Percentiles rank a stretch among this genome's conserved stretches.
phyloP scores from a whole-genome alignment of 2,113 vertebrate genomes.

The Pangasianodon hypophthalmus region DNA sequence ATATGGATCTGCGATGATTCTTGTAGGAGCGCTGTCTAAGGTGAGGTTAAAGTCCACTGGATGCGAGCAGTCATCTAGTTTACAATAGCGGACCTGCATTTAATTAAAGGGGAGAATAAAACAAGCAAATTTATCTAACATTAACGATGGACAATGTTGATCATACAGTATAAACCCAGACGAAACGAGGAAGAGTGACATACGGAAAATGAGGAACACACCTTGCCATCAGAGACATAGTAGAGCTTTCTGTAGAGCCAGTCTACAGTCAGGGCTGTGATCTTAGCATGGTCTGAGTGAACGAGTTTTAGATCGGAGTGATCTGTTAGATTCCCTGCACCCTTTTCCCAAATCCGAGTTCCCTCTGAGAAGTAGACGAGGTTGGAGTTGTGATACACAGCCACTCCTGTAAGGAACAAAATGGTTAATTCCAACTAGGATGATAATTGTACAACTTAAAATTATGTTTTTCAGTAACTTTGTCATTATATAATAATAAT shows the following conservation, averaged over 20 bases:
- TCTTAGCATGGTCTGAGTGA: slow-evolving; percentile 65
- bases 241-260: slow-evolving; percentile 78
- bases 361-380: slow-evolving; percentile 77
- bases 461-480: background rate
- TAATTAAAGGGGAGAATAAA: background rate
- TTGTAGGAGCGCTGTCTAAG: slow-evolving; percentile 61
- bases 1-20: slow-evolving; percentile 75
- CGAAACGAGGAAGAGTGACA: background rate
- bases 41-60: slow-evolving; percentile 65
- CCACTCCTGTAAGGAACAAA: slow-evolving; percentile 68
- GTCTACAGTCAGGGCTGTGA: slow-evolving; percentile 74
- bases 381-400: slow-evolving; percentile 66
- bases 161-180: background rate
- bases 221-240: slow-evolving; percentile 75
- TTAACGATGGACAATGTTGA: background rate
- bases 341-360: slow-evolving; percentile 74
- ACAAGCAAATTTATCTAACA: background rate
- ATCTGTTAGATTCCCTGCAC: slow-evolving; percentile 65
- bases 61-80: slow-evolving; percentile 69
- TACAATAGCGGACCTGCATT: slow-evolving; percentile 69
- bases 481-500: too few relatives aligned
- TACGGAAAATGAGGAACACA: slow-evolving; percentile 44
- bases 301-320: slow-evolving; percentile 68
- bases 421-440: background rate
- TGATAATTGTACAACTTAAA: background rate